These are phyloP conservation scores for Diadumene lineata DNA, from an alignment of 92 coral and sea anemone species.

Conservation along the genomic window DNA sequence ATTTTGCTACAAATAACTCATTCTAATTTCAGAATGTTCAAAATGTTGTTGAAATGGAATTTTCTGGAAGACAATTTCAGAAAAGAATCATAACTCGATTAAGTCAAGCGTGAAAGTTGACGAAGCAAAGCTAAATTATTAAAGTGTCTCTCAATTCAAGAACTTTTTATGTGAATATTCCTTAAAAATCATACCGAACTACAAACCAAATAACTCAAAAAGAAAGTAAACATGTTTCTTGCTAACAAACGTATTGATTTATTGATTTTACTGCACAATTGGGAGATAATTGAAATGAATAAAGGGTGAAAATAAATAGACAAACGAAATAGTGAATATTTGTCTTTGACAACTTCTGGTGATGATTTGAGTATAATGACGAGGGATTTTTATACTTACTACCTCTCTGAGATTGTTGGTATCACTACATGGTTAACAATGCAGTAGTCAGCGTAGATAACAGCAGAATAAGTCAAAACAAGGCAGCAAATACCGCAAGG, in stretches of 20 bases:
- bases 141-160: too few species aligned
- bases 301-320: too few species aligned
- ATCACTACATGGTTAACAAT: constrained; percentile 87
- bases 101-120: too few species aligned
- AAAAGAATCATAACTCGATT: too few species aligned
- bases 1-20: not conserved
- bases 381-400: constrained; percentile 17
- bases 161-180: not conserved
- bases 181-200: not conserved
- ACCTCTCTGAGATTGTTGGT: constrained; percentile 95
- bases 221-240: too few species aligned
- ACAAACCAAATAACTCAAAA: too few species aligned
- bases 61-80: not conserved
- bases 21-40: not conserved
- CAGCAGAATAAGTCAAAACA: constrained; percentile 77
- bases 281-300: too few species aligned
- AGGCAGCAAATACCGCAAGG: constrained; percentile 95
- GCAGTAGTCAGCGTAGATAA: constrained; percentile 93
- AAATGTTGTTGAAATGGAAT: too few species aligned
- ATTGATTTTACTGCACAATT: too few species aligned
- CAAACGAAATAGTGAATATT: too few species aligned
- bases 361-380: not conserved
- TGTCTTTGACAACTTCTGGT: not conserved
- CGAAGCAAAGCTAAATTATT: too few species aligned
- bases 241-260: too few species aligned